Evolutionary conservation across 2,797 vertebrate genomes (phyloP).

Genomic region (Hafferia zeledoni): DNA sequence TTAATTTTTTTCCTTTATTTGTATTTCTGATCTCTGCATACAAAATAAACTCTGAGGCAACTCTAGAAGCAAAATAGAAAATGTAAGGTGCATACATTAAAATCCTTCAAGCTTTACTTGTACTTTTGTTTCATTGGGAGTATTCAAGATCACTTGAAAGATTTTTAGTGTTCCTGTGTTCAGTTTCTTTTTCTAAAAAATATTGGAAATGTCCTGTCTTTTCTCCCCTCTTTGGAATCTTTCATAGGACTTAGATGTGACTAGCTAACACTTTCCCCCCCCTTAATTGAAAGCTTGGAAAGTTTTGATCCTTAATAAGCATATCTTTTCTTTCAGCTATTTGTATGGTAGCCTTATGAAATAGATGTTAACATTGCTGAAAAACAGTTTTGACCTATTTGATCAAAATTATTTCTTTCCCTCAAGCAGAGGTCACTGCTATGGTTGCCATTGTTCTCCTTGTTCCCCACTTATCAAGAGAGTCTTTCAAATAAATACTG

Average conservation of each 20-base stretch:
- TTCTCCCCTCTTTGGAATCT: background rate
- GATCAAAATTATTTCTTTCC: background rate
- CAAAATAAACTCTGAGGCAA: background rate
- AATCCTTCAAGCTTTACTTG: background rate
- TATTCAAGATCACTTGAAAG: background rate
- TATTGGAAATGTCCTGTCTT: background rate
- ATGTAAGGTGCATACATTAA: background rate
- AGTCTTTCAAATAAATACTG: background rate
- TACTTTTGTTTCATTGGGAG: background rate
- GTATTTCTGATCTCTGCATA: background rate
- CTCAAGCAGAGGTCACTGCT: background rate
- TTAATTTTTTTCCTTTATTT: background rate
- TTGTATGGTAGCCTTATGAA: background rate
- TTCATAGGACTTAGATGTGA: background rate
- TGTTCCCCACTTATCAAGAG: background rate
- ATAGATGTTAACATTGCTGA: background rate
- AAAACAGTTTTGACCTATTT: background rate
- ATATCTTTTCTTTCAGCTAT: background rate
- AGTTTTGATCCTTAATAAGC: conserved; percentile 4
- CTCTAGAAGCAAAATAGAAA: background rate
- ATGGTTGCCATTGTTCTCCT: background rate
- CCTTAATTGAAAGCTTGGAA: background rate
- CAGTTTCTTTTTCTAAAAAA: background rate
- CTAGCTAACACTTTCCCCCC: accelerated
- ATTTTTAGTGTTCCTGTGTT: background rate